Percentiles rank a stretch among this genome's conserved stretches.
Conservation (phyloP, 1,140 invertebrate species). For the Galleria mellonella region DNA sequence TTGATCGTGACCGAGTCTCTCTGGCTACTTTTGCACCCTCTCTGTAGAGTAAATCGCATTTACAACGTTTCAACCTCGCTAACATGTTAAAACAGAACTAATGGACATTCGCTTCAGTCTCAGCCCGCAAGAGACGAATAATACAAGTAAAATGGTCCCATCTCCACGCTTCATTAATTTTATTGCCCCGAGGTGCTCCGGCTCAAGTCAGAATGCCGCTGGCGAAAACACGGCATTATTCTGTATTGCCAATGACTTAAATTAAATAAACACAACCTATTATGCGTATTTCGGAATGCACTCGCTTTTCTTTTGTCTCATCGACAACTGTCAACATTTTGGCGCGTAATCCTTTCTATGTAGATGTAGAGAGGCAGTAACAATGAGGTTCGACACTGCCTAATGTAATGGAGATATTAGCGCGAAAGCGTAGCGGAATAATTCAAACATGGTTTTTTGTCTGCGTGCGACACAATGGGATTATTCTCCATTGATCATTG, state of each 20-base stretch:
- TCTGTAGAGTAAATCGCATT: conserved; percentile 71
- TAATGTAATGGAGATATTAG: conserved; percentile 71
- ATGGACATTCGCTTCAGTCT: conserved; percentile 73
- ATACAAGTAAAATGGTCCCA: conserved; percentile 74
- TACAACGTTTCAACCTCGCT: conserved; percentile 73
- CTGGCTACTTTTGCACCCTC: conserved; percentile 65
- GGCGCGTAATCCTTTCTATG: conserved; percentile 59
- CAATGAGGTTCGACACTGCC: conserved; percentile 34
- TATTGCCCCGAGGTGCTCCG: conserved; percentile 69
- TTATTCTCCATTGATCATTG: conserved; percentile 72
- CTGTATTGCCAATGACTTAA: conserved; percentile 63
- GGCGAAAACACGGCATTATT: conserved; percentile 66
- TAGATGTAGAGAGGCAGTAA: conserved; percentile 22
- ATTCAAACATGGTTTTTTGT: conserved; percentile 71
- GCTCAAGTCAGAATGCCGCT: conserved; percentile 47
- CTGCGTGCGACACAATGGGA: conserved; percentile 63
- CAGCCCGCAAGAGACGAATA: conserved; percentile 72
- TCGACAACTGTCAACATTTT: conserved; percentile 62
- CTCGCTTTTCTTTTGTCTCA: conserved; percentile 47
- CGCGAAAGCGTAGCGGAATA: conserved; percentile 63
- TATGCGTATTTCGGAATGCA: conserved; percentile 51
- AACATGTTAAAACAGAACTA: conserved; percentile 75
- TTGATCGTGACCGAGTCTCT: conserved; percentile 58
- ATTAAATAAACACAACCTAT: conserved; percentile 70
- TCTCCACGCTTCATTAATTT: conserved; percentile 74